Evolutionary conservation across 1,140 invertebrate genomes (phyloP), one percentile per base, ranked within the genome.

Genomic region (Ylistrum balloti): DNA sequence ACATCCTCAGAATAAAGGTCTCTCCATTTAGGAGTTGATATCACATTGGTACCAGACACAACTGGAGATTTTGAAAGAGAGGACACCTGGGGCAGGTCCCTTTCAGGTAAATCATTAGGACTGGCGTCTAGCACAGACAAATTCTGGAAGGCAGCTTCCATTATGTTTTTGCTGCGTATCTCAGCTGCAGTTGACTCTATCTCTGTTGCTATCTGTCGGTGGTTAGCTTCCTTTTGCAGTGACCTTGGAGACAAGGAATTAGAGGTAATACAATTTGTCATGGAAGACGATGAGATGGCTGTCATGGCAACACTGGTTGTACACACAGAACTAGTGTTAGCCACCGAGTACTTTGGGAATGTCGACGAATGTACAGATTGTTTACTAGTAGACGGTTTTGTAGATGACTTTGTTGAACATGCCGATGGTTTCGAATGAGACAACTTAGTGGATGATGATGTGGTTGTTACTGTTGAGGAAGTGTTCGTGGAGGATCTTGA

Each of bases 21-120:
- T 34, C 20, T 74, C 33, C 33, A 35, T 11, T 89, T 74, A 33
- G 56, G n/a, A 38, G 32, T 85, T 35, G 33, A n/a, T 11, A n/a
- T 85, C n/a, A 89, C 20, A 33, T 74, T 89, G 41, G 41, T 45
- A 45, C 41, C 41, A 45, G 41, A 45, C 41, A 45, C 20, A 17
- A 17, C 17, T 45, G 41, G 41, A 45, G 41, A 45, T 17, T 45
- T 45, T 45, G 41, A 15, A 13, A 15, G 41, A 17, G 56, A n/a
- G 5, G 56, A 74, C 13, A 17, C 56, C 35, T 13, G 13, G 35
- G 32, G 9, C 56, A 2, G 56, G 89, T 95, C 94, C 74, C 94
- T 88, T 56, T 94, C 94, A 0, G 94, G 94, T 11, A 93, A 92
- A 88, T 95, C 94, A 88, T 91, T 91, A 15, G 93, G 93, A 88